These are phyloP conservation scores for Rynchops niger DNA, from an alignment of 2,113 vertebrate species.

Conservation along the genomic window DNA sequence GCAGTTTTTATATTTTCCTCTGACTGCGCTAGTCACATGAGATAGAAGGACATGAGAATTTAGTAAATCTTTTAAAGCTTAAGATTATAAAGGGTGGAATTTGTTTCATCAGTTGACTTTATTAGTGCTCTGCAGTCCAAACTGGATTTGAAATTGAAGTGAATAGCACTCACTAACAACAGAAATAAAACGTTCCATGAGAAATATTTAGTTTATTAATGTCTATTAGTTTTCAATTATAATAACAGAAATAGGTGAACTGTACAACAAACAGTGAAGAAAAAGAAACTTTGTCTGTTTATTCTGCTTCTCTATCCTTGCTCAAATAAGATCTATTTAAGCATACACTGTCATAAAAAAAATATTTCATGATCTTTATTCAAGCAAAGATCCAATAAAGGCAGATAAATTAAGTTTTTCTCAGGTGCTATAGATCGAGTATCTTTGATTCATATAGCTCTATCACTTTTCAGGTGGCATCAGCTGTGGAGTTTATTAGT, in stretches of 20 bases:
- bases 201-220: neutral
- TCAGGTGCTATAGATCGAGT: neutral
- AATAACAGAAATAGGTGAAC: neutral
- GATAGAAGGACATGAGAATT: conserved; percentile 24
- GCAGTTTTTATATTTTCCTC: conserved; percentile 42
- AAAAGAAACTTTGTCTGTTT: neutral
- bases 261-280: neutral
- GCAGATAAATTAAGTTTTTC: neutral
- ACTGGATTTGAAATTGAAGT: conserved; percentile 37
- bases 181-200: neutral
- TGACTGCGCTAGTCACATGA: conserved; percentile 16
- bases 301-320: neutral
- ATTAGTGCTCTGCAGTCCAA: neutral
- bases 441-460: neutral
- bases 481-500: neutral
- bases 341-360: neutral
- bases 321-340: neutral
- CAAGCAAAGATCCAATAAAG: neutral
- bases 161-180: neutral
- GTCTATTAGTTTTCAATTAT: neutral
- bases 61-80: conserved; percentile 37
- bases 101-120: neutral
- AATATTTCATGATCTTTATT: neutral
- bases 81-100: conserved; percentile 23
- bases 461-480: neutral